A percentile compares a stretch with the other conserved stretches of the same genome.
These are phyloP conservation scores for Epinephelus malabaricus DNA, from an alignment of 2,797 vertebrate species.

Conservation along the genomic window DNA sequence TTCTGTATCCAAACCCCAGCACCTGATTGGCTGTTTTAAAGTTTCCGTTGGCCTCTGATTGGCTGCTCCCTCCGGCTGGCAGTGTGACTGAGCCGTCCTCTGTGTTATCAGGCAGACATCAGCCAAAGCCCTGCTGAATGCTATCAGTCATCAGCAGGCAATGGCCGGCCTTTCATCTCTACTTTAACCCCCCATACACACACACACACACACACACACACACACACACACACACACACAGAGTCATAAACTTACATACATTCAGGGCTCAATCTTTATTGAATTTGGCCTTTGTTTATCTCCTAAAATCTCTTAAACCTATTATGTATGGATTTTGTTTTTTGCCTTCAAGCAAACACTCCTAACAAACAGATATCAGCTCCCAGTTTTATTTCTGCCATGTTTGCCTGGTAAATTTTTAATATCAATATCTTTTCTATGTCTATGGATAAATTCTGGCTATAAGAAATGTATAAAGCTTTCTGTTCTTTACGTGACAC, in stretches of 20 bases:
- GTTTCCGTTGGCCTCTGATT: slow-evolving; percentile 32
- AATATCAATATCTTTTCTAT: neutral
- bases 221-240: slow-evolving; percentile 16
- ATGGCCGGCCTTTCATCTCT: slow-evolving; percentile 79
- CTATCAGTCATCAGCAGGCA: slow-evolving; percentile 83
- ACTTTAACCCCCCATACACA: slow-evolving; percentile 56
- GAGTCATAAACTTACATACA: slow-evolving; percentile 41
- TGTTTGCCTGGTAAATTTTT: neutral
- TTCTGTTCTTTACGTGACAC: neutral
- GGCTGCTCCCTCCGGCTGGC: slow-evolving; percentile 43
- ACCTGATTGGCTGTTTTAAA: slow-evolving; percentile 25
- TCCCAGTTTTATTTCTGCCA: neutral
- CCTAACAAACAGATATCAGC: neutral
- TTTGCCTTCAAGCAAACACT: neutral
- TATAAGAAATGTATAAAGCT: too few species aligned
- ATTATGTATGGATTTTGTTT: slow-evolving; percentile 1
- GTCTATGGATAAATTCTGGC: neutral
- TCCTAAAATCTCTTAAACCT: slow-evolving; percentile 16
- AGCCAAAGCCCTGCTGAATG: slow-evolving; percentile 74
- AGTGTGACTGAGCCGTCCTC: slow-evolving; percentile 56
- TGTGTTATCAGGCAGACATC: slow-evolving; percentile 81
- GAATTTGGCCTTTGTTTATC: slow-evolving; percentile 60
- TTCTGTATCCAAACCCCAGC: neutral
- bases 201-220: slow-evolving; percentile 37
- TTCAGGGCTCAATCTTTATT: slow-evolving; percentile 48